Conservation (phyloP, 2,888 invertebrate genomes). For the Hypomecis atomaria region DNA sequence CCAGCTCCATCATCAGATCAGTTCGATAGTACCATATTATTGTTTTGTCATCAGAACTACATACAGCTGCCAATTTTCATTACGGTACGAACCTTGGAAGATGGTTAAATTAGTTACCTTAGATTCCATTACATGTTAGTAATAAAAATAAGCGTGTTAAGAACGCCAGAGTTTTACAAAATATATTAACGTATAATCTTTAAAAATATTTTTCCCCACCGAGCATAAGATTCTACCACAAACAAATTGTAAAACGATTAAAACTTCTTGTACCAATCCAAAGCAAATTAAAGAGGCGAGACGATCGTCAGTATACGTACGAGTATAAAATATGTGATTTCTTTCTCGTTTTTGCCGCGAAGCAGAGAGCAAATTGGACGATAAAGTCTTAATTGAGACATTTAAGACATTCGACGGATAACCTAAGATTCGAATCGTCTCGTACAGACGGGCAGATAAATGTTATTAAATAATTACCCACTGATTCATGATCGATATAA, state of each 20-base stretch:
- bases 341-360: conserved; percentile 18
- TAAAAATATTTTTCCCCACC: no score
- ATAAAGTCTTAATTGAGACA: conserved; percentile 77
- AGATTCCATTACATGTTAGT: no score
- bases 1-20: no score
- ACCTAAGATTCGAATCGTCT: conserved; percentile 59
- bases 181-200: no score
- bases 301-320: conserved; percentile 29
- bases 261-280: conserved; percentile 26
- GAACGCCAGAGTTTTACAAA: no score
- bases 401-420: conserved; percentile 66
- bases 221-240: no score
- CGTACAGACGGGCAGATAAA: conserved; percentile 51
- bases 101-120: no score
- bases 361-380: conserved; percentile 62
- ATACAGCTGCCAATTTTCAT: no score
- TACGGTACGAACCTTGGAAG: no score
- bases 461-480: conserved; percentile 29
- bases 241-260: neutral
- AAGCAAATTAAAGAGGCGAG: conserved; percentile 33
- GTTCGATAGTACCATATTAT: no score
- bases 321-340: conserved; percentile 29
- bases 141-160: no score
- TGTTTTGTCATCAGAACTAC: no score
- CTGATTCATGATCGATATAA: conserved; percentile 7